These are phyloP conservation scores for Aleiodes sp. DNA, from an alignment of 1,140 invertebrate species.

Conservation along the genomic window DNA sequence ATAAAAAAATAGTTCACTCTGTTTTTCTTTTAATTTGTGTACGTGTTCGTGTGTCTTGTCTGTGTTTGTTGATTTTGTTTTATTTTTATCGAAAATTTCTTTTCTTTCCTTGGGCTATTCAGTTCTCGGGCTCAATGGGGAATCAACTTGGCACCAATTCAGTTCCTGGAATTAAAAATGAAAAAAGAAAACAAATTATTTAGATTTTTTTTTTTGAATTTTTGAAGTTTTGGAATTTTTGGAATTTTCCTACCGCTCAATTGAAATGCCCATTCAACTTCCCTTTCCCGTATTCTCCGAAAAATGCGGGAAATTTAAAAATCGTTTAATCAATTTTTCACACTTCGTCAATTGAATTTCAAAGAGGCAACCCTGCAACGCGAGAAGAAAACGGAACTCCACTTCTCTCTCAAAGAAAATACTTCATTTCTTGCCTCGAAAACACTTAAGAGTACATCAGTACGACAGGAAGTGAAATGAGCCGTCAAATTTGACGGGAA, in stretches of 20 bases:
- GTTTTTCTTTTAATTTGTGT: not conserved
- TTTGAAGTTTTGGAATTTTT: not conserved
- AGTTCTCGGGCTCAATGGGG: constrained; percentile 31
- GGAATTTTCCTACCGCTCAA: not conserved
- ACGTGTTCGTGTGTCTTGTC: no score
- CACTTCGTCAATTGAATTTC: no score
- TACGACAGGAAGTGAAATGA: constrained; percentile 14
- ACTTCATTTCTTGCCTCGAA: not conserved
- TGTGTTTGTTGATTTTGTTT: not conserved
- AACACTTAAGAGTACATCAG: constrained; percentile 24
- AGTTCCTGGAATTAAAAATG: constrained; percentile 62
- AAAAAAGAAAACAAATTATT: constrained; percentile 23
- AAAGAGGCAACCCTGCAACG: not conserved
- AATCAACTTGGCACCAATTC: constrained; percentile 61
- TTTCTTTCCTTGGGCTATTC: not conserved
- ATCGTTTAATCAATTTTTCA: no score
- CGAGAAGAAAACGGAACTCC: no score
- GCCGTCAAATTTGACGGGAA: not conserved
- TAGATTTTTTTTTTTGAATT: not conserved
- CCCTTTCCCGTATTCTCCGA: no score
- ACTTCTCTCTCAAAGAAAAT: not conserved
- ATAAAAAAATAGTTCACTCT: constrained; percentile 26
- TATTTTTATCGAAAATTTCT: not conserved
- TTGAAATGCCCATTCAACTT: no score
- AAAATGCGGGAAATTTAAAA: no score